Base-by-base conservation (phyloP, 2,888 invertebrate genomes). In the Tachina fera region DNA sequence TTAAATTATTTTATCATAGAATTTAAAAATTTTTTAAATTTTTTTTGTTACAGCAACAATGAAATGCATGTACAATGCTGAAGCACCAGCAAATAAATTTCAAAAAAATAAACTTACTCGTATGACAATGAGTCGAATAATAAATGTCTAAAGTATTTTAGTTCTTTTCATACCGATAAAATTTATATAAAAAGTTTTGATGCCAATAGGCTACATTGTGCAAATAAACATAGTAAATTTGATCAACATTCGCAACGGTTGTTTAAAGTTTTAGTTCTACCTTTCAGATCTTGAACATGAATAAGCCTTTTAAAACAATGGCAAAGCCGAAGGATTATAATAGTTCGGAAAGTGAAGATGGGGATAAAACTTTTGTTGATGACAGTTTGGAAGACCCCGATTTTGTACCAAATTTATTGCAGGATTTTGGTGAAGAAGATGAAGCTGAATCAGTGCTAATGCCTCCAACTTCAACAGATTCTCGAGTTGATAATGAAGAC, bases 151-250 rank as follows among this genome's bases (percentile, higher is more conserved):
- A 0, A 31, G 6, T 31, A 31, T 31, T 31, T 31, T 31, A 31
- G 5, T 31, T 31, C 31, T 31, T 31, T 31, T 31, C 6, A 31
- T 31, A 31, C 31, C 31, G 6, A 31, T 31, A 31, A 5, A 31
- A 31, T 31, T 5, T 31, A 5, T 31, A 31, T 31, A 31, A 31
- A 0, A 31, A 31, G 31, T 31, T 31, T 31, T 31, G 19, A 22
- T n/a, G 16, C 51, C n/a, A n/a, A 53, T n/a, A n/a, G 51, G 51
- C n/a, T 53, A 53, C 51, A 53, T 53, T n/a, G 51, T 16, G 51
- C 51, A 9, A 53, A 53, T 53, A 9, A 53, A 53, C 51, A 53
- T 53, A 53, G 51, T 53, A 53, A 53, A 53, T n/a, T 1, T 14
- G 3, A 16, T 53, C 51, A 53, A n/a, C 16, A 19, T 53, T 53